Conservation (phyloP, 2,113 vertebrate genomes). For the Copsychus sechellarum region DNA sequence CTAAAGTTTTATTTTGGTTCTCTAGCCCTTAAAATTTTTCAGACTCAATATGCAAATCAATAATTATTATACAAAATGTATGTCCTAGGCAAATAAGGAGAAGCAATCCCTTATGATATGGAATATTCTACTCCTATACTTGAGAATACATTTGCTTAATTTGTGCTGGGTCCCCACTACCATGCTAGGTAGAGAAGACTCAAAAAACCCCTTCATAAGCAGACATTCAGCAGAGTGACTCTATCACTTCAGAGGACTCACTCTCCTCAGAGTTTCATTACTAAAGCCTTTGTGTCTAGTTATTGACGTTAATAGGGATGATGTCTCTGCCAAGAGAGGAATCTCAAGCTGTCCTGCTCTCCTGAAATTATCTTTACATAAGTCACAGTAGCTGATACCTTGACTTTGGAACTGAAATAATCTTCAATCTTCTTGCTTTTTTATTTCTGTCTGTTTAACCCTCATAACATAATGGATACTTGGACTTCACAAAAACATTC, state of each 20-base stretch:
- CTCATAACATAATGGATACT: not conserved
- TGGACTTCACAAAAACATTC: not conserved
- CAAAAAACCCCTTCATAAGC: not conserved
- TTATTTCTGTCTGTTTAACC: not conserved
- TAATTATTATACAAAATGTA: not conserved
- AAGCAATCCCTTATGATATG: not conserved
- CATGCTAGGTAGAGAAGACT: not conserved
- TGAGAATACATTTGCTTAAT: not conserved
- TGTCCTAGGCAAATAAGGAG: not conserved
- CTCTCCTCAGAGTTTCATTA: not conserved
- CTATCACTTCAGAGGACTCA: not conserved
- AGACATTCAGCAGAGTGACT: not conserved
- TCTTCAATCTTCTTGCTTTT: not conserved
- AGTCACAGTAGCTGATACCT: not conserved
- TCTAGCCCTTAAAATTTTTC: not conserved
- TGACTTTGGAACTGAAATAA: not conserved
- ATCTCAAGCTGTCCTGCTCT: not conserved
- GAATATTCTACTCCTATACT: not conserved
- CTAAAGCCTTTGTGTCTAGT: not conserved
- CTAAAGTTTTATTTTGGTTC: not conserved
- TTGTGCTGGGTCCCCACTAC: not conserved
- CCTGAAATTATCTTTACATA: not conserved
- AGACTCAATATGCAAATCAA: not conserved
- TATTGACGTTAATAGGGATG: not conserved
- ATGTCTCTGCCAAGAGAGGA: not conserved